phyloP scores from a whole-genome alignment of 1,140 invertebrate species.

The Adoxophyes honmai region DNA sequence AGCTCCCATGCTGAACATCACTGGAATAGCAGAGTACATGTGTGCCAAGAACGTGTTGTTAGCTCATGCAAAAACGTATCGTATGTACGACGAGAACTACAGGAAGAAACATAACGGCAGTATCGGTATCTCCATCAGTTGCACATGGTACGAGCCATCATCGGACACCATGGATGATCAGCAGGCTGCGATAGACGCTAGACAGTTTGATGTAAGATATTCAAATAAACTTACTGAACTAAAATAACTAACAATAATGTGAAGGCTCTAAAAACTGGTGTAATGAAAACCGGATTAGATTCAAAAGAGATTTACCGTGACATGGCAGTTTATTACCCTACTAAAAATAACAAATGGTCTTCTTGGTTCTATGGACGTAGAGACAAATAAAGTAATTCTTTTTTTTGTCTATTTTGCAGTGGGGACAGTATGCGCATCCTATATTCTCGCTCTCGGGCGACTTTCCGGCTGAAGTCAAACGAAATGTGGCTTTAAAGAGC shows the following conservation, averaged over 20 bases:
- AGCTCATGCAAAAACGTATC: slow-evolving; percentile 79
- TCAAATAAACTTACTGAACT: too few species aligned
- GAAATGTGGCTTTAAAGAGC: slow-evolving; percentile 77
- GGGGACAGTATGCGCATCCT: slow-evolving; percentile 80
- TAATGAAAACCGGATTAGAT: too few species aligned
- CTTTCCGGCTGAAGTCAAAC: slow-evolving; percentile 80
- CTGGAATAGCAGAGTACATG: slow-evolving; percentile 76
- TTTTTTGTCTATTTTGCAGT: slow-evolving; percentile 53
- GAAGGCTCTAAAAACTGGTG: too few species aligned
- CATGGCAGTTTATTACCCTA: too few species aligned
- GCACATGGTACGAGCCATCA: slow-evolving; percentile 67
- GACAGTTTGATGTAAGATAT: slow-evolving; percentile 67
- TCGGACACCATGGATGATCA: slow-evolving; percentile 59
- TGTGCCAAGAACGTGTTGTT: slow-evolving; percentile 78
- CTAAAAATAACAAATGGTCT: too few species aligned
- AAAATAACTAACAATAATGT: too few species aligned
- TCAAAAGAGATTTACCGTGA: too few species aligned
- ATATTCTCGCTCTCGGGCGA: slow-evolving; percentile 80
- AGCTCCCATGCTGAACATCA: slow-evolving; percentile 71
- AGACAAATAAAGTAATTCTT: not conserved
- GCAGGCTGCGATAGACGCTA: slow-evolving; percentile 71
- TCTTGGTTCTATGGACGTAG: too few species aligned
- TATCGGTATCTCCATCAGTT: slow-evolving; percentile 75
- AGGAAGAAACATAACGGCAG: slow-evolving; percentile 52
- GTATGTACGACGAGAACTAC: slow-evolving; percentile 73